phyloP scores from a whole-genome alignment of 2,113 vertebrate species.

The Sinocyclocheilus anophthalmus region DNA sequence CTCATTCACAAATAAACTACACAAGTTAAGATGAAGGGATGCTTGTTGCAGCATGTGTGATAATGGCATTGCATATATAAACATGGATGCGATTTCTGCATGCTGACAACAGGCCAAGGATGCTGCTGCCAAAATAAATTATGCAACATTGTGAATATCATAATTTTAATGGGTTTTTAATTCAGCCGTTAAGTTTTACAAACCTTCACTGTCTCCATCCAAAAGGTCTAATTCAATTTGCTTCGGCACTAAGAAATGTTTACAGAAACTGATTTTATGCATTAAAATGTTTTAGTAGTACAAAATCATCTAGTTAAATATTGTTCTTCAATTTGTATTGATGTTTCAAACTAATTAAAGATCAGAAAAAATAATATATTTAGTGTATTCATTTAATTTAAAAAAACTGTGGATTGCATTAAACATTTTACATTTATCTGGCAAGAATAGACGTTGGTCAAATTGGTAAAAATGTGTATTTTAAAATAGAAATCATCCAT shows the following conservation, averaged over 20 bases:
- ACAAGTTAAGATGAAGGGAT: slow-evolving; percentile 14
- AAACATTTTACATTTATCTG: too few species aligned
- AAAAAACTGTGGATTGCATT: too few species aligned
- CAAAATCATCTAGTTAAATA: too few species aligned
- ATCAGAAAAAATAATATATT: too few species aligned
- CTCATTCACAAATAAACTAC: slow-evolving; percentile 37
- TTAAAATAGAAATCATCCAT: too few species aligned
- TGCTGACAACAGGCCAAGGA: background rate
- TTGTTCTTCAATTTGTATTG: too few species aligned
- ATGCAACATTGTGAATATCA: background rate
- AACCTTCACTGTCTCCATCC: background rate
- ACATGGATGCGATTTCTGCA: background rate
- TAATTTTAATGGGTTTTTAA: background rate
- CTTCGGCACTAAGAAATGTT: too few species aligned
- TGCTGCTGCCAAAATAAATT: background rate
- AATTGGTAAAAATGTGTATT: too few species aligned
- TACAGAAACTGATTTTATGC: background rate
- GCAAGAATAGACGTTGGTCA: too few species aligned
- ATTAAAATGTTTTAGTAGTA: background rate
- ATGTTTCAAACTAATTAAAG: too few species aligned
- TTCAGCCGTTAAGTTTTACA: background rate
- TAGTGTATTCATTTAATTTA: too few species aligned
- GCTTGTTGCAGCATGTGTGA: background rate
- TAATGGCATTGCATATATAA: background rate
- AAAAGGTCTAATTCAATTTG: background rate